These are phyloP conservation scores for Ectemnius cavifrons DNA, from an alignment of 2,888 invertebrate genomes.

Conservation along the genomic window DNA sequence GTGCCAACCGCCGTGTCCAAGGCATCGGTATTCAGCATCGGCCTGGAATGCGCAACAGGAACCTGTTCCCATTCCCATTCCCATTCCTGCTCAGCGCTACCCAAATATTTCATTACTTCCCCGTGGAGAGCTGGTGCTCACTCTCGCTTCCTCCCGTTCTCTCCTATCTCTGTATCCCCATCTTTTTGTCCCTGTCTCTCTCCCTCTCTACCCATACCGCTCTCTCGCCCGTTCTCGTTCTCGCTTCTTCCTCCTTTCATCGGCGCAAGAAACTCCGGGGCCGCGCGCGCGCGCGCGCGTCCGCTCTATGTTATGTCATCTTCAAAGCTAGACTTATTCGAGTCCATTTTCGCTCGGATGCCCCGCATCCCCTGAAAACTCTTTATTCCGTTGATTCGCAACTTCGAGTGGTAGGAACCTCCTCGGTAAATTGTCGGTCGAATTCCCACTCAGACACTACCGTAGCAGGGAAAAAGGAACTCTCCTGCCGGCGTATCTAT, in stretches of 20 bases:
- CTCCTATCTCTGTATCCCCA: slow-evolving; percentile 29
- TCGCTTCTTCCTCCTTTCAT: slow-evolving; percentile 22
- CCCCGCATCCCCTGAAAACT: neutral
- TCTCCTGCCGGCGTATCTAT: slow-evolving; percentile 27
- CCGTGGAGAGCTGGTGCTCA: slow-evolving; percentile 54
- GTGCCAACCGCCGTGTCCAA: slow-evolving; percentile 63
- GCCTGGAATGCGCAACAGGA: slow-evolving; percentile 72
- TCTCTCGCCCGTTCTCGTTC: slow-evolving; percentile 23
- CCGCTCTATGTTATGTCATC: slow-evolving; percentile 51
- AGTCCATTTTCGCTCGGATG: neutral
- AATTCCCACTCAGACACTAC: neutral
- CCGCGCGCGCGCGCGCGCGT: no score
- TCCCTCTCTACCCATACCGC: slow-evolving; percentile 5
- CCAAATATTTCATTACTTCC: slow-evolving; percentile 70
- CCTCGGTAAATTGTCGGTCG: neutral
- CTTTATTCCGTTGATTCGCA: neutral
- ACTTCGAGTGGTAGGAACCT: neutral
- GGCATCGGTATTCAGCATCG: slow-evolving; percentile 67
- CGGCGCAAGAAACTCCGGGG: slow-evolving; percentile 36
- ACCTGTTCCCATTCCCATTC: slow-evolving; percentile 71
- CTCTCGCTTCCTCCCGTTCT: slow-evolving; percentile 19
- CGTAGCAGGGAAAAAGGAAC: neutral
- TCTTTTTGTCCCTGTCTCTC: slow-evolving; percentile 8
- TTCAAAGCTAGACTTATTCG: slow-evolving; percentile 30
- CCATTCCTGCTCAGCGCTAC: slow-evolving; percentile 63